Evolutionary conservation across 2,797 vertebrate species (phyloP).

Genomic region (Notolepis coatsorum): DNA sequence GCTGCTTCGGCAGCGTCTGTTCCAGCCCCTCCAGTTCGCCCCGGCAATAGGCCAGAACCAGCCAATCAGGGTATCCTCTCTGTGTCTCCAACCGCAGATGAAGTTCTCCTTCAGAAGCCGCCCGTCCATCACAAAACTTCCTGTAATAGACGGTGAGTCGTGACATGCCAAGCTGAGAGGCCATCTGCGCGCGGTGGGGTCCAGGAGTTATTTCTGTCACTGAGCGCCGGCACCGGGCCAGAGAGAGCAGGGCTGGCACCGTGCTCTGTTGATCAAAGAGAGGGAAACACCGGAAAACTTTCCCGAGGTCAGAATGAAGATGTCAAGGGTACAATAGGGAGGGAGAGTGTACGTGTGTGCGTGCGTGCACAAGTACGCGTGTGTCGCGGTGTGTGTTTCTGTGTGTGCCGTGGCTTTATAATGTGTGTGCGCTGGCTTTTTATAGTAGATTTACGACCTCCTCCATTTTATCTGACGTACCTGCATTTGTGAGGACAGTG

Average conservation of each 20-base stretch:
- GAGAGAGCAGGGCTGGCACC: slow-evolving; percentile 68
- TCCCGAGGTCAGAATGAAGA: slow-evolving; percentile 78
- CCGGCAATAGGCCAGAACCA: slow-evolving; percentile 73
- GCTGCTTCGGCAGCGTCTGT: slow-evolving; percentile 53
- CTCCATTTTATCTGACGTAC: too few relatives aligned
- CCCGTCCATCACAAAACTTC: slow-evolving; percentile 82
- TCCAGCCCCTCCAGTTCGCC: slow-evolving; percentile 67
- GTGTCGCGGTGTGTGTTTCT: too few relatives aligned
- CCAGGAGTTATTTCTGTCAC: slow-evolving; percentile 82
- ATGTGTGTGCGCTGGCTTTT: neutral
- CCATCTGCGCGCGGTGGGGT: slow-evolving; percentile 84
- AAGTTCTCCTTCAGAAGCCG: slow-evolving; percentile 78
- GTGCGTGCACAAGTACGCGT: too few relatives aligned
- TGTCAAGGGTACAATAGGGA: slow-evolving; percentile 47
- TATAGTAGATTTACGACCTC: neutral
- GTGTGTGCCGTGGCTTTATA: too few relatives aligned
- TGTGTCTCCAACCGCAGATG: slow-evolving; percentile 55
- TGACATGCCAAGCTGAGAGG: slow-evolving; percentile 88
- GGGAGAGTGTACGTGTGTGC: slow-evolving; percentile 13
- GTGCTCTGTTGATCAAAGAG: slow-evolving; percentile 75
- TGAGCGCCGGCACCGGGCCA: slow-evolving; percentile 67
- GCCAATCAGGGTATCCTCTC: slow-evolving; percentile 76
- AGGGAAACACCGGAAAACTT: slow-evolving; percentile 77
- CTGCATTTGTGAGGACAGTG: too few relatives aligned
- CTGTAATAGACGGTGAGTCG: slow-evolving; percentile 83